Conservation (phyloP, 2,888 invertebrate species). For the Halictus ligatus region DNA sequence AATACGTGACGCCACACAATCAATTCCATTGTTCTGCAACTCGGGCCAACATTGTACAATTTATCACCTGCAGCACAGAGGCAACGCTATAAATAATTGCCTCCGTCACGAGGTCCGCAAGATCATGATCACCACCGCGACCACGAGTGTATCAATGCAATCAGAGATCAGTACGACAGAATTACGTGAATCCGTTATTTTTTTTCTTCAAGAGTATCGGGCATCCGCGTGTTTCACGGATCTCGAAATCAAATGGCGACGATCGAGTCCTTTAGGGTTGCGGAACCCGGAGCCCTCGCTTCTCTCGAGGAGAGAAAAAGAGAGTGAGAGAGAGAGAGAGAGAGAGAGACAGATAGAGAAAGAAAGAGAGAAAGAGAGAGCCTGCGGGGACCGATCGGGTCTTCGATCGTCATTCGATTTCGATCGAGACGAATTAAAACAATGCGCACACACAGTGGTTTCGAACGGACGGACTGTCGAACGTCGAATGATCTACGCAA, state of each 20-base stretch:
- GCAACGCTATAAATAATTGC: not conserved
- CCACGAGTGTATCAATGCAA: constrained; percentile 15
- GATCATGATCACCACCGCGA: not conserved
- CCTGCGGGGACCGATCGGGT: not conserved
- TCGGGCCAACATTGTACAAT: not conserved
- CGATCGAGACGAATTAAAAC: not conserved
- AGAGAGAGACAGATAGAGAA: not conserved
- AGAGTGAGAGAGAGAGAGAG: not conserved
- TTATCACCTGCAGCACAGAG: not conserved
- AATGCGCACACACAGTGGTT: constrained; percentile 34
- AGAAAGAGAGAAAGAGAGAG: not conserved
- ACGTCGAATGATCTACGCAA: not conserved
- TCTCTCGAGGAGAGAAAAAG: not conserved
- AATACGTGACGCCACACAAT: not conserved
- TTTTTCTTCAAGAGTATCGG: constrained; percentile 42
- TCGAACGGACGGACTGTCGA: constrained; percentile 19
- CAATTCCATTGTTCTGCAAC: not conserved
- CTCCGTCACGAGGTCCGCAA: not conserved
- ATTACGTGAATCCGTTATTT: not conserved
- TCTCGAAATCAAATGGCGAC: constrained; percentile 63
- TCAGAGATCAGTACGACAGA: not conserved
- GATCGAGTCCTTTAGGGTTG: not conserved
- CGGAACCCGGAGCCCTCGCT: not conserved
- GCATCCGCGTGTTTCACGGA: constrained; percentile 35
- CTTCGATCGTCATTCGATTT: constrained; percentile 45